Conservation (phyloP, 1,140 invertebrate species). For the Aphis gossypii region DNA sequence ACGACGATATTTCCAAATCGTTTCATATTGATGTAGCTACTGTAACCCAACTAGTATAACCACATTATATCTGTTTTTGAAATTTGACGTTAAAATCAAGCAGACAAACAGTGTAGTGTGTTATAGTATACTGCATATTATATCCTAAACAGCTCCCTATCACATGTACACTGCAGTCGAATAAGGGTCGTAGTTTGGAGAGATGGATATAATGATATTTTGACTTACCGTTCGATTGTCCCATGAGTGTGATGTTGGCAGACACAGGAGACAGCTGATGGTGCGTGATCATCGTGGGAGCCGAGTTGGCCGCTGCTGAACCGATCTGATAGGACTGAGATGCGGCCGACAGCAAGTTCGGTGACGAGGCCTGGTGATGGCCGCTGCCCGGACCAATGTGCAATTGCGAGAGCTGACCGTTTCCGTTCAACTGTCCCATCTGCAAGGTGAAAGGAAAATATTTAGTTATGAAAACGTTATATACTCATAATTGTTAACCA, state of each 20-base stretch:
- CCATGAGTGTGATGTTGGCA: slow-evolving; percentile 61
- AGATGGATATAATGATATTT: background rate
- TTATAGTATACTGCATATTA: background rate
- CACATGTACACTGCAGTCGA: background rate
- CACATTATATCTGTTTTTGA: too few relatives aligned
- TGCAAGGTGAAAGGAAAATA: background rate
- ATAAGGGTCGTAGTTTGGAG: background rate
- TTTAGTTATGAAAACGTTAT: background rate
- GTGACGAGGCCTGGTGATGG: slow-evolving; percentile 54
- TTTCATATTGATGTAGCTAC: too few relatives aligned
- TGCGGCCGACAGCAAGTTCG: slow-evolving; percentile 27
- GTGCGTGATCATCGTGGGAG: slow-evolving; percentile 59
- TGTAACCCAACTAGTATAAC: too few relatives aligned
- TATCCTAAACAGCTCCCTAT: background rate
- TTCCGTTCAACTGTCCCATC: slow-evolving; percentile 51
- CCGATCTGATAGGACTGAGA: slow-evolving; percentile 59
- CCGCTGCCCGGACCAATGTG: slow-evolving; percentile 18
- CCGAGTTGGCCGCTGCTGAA: slow-evolving; percentile 60
- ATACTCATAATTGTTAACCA: background rate
- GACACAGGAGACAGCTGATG: slow-evolving; percentile 60
- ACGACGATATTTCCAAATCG: too few relatives aligned
- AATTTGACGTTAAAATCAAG: too few relatives aligned
- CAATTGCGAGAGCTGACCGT: slow-evolving; percentile 33
- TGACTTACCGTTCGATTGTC: slow-evolving; percentile 59
- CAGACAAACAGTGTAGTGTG: too few relatives aligned